A percentile compares a stretch with the other conserved stretches of the same genome.
These are phyloP conservation scores for Picus viridis DNA, from an alignment of 2,797 vertebrate genomes.

Conservation along the genomic window DNA sequence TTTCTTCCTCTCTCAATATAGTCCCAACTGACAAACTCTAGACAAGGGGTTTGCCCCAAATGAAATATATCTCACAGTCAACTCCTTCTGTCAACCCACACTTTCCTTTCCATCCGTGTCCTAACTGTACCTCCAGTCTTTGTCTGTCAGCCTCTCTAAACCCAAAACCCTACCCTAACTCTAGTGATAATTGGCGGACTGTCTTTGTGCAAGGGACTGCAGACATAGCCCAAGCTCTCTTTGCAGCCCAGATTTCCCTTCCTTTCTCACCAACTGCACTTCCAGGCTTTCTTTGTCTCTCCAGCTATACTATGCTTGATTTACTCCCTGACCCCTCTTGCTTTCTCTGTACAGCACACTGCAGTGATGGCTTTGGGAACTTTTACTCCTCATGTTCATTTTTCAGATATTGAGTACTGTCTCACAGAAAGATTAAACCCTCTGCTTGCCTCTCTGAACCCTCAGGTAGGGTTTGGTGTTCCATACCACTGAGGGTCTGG, in stretches of 20 bases:
- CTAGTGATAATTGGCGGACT: background rate
- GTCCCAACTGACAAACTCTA: background rate
- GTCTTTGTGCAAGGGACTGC: background rate
- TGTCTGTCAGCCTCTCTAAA: background rate
- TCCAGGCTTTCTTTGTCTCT: background rate
- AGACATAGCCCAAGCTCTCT: background rate
- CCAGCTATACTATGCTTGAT: background rate
- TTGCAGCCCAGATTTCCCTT: background rate
- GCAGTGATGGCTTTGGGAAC: background rate
- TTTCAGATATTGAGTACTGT: background rate
- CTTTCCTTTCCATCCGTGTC: background rate
- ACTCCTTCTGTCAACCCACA: background rate
- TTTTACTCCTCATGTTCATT: background rate
- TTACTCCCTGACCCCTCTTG: background rate
- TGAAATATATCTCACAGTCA: background rate
- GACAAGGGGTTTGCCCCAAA: background rate
- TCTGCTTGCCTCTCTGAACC: background rate
- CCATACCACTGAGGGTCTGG: background rate
- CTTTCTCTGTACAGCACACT: background rate
- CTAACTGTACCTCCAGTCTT: background rate
- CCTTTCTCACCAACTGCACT: background rate
- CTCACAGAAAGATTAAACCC: background rate
- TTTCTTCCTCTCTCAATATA: background rate
- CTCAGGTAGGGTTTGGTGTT: background rate
- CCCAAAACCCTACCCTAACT: background rate